Evolutionary conservation across 30 jellyfish, hydroid and myxozoan species (phyloP).

Genomic region (Hydractinia symbiolongicarpus): DNA sequence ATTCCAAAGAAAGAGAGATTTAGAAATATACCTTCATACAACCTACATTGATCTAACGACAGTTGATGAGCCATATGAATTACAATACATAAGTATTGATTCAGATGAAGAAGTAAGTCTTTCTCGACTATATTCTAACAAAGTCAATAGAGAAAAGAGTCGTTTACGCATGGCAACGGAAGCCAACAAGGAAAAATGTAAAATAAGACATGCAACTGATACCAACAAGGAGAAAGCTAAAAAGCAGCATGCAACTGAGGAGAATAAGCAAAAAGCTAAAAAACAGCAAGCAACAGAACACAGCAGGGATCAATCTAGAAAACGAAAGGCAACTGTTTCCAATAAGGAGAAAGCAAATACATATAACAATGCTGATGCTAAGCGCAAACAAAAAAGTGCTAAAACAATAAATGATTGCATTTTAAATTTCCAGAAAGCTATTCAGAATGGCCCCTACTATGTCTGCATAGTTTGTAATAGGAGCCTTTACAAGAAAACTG

Average conservation of each 20-base stretch:
- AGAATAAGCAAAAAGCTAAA: not conserved
- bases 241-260: not conserved
- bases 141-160: no score
- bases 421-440: not conserved
- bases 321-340: no score
- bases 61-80: not conserved
- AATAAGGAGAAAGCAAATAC: no score
- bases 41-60: not conserved
- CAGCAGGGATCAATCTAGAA: not conserved
- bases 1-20: not conserved
- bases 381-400: not conserved
- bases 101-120: no score
- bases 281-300: not conserved
- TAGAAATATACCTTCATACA: not conserved
- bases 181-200: no score
- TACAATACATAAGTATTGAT: not conserved
- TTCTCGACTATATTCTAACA: no score
- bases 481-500: no score
- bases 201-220: not conserved
- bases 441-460: not conserved
- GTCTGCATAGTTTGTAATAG: not conserved
- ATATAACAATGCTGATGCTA: no score
- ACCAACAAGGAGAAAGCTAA: not conserved
- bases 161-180: no score
- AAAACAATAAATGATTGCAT: not conserved